Conservation (phyloP, 2,888 invertebrate genomes). For the Heliconius ethilla region DNA sequence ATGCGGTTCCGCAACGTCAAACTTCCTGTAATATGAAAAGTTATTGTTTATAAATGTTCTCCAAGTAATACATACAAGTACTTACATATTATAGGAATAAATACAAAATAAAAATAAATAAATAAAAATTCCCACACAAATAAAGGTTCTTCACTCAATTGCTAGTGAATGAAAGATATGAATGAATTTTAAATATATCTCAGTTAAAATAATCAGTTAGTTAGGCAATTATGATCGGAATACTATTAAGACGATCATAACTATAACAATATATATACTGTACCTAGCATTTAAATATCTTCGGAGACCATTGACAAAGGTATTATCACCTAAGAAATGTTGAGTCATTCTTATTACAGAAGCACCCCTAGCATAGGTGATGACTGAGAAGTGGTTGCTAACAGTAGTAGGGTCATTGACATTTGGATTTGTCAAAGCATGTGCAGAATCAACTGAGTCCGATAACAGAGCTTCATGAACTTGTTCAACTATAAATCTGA, state of each 20-base stretch:
- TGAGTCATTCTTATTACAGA: slow-evolving; percentile 85
- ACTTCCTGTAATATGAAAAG: slow-evolving; percentile 54
- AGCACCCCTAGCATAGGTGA: slow-evolving; percentile 86
- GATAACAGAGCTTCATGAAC: slow-evolving; percentile 83
- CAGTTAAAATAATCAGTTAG: too few species aligned
- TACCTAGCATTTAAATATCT: slow-evolving; percentile 80
- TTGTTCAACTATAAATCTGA: slow-evolving; percentile 85
- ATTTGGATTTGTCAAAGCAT: slow-evolving; percentile 80
- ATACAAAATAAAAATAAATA: too few species aligned
- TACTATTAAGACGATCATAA: too few species aligned
- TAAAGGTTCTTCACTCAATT: too few species aligned
- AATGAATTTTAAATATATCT: too few species aligned
- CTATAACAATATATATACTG: not conserved
- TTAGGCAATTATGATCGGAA: too few species aligned
- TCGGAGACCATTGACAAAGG: slow-evolving; percentile 79
- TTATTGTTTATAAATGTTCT: not conserved
- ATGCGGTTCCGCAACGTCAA: slow-evolving; percentile 72
- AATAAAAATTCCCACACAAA: too few species aligned
- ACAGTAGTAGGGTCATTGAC: slow-evolving; percentile 83
- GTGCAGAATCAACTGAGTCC: slow-evolving; percentile 81
- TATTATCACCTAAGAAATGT: slow-evolving; percentile 79
- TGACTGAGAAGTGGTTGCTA: slow-evolving; percentile 83
- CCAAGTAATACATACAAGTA: too few species aligned
- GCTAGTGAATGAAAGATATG: too few species aligned
- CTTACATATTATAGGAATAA: too few species aligned